Evolutionary conservation across 92 coral and sea anemone species (phyloP), one percentile per base, ranked within the genome.

Genomic region (Palythoa heliodiscus): DNA sequence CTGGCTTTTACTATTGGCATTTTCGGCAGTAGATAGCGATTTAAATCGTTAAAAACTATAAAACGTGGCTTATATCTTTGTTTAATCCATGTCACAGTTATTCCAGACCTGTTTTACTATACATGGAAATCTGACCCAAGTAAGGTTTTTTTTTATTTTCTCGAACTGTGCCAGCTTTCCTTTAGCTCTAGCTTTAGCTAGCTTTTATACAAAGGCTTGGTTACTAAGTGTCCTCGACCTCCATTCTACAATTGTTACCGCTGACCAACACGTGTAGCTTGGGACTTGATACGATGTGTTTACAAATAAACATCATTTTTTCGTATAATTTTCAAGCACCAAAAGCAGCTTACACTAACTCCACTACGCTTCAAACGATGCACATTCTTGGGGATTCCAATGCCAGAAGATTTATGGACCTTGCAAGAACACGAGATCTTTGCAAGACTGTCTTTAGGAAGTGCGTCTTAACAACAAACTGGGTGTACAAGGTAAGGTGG

Each of bases 301-400:
- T 20, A 61, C 24, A 3, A 17, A 61, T 16, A 19, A 14, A 16
- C 20, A 16, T 7, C 23, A 16, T 19, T 19, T 17, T 17, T 15
- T 6, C 17, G 19, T 16, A 2, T 8, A 53, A 50, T 23, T 63
- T 58, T 43, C 3, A 52, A 80, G 84, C 43, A 2, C 73, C 84
- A 22, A 43, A 15, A 0, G 58, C 20, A 11, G 43, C 37, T 22
- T 80, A 63, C 74, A 80, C 19, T 12, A 43, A 20, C 15, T 22
- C 84, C 71, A 43, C 47, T 47, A 20, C 54, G 8, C 63, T 70
- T 43, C 25, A 89, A 23, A 70, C 82, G 15, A 7, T 89, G 80
- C 87, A 87, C 82, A 63, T 84, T 40, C 74, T 84, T 61, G 91
- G 91, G 0, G 91, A 89, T 25, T 89, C 91, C 25, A 87, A 89